Conservation (phyloP, 2,113 vertebrate genomes). For the Hepsetus odoe region DNA sequence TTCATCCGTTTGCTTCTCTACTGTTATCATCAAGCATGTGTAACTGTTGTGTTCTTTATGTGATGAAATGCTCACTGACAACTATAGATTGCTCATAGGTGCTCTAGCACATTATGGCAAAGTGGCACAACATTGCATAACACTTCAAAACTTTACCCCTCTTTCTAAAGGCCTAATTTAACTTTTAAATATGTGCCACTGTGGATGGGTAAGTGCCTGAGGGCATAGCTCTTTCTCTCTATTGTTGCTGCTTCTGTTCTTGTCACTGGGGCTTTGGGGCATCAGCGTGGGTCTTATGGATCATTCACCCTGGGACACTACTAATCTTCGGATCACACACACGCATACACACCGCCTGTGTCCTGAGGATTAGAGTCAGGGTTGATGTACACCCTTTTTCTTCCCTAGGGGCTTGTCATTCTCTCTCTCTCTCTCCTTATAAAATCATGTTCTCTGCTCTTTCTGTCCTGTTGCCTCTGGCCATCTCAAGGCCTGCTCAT, state of each 20-base stretch:
- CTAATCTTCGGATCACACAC: constrained; percentile 1
- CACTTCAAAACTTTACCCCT: neutral
- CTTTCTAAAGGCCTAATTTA: neutral
- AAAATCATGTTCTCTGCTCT: neutral
- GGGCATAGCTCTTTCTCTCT: neutral
- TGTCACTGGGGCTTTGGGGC: neutral
- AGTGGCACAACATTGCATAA: too few relatives aligned
- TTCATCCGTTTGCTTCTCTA: neutral
- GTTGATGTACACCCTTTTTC: constrained; percentile 4
- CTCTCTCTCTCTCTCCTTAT: neutral
- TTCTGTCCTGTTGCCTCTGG: neutral
- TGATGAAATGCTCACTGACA: too few relatives aligned
- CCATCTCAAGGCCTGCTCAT: neutral
- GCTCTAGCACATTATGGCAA: too few relatives aligned
- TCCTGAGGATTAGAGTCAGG: neutral
- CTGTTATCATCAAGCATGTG: neutral
- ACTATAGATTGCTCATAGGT: too few relatives aligned
- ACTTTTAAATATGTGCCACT: neutral
- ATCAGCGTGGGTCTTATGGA: constrained; percentile 7
- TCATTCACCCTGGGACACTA: neutral
- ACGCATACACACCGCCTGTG: neutral
- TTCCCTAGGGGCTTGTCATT: neutral
- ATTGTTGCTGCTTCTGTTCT: neutral
- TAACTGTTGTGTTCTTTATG: too few relatives aligned
- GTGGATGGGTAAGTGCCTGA: neutral